These are phyloP conservation scores for Semnornis frantzii DNA, from an alignment of 2,113 vertebrate genomes.

Conservation along the genomic window DNA sequence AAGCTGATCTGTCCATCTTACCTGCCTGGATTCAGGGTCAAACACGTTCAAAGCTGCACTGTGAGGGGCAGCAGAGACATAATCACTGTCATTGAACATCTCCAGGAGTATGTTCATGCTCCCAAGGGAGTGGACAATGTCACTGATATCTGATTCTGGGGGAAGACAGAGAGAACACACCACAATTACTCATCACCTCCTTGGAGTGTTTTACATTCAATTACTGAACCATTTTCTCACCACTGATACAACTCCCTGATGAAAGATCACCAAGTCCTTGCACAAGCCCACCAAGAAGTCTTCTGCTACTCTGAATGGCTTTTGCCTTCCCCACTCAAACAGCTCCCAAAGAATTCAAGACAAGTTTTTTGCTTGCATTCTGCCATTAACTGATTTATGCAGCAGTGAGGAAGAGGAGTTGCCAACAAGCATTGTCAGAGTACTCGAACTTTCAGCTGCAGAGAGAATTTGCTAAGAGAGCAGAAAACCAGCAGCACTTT, in stretches of 20 bases:
- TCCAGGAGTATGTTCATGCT: conserved; percentile 84
- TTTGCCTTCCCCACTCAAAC: not conserved
- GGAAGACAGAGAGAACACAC: conserved; percentile 1
- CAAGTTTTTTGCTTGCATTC: not conserved
- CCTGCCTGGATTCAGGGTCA: conserved; percentile 77
- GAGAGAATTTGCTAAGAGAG: not conserved
- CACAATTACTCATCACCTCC: not conserved
- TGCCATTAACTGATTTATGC: not conserved
- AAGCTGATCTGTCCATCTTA: conserved; percentile 19
- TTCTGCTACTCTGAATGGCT: not conserved
- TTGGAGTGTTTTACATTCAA: not conserved
- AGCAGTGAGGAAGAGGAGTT: not conserved
- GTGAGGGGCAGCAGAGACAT: conserved; percentile 87
- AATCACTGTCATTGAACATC: conserved; percentile 84
- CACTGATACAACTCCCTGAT: fast-evolving
- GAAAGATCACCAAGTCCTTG: not conserved
- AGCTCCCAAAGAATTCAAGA: not conserved
- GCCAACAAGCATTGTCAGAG: not conserved
- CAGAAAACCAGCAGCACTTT: not conserved
- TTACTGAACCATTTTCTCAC: not conserved
- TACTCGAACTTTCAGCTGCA: not conserved
- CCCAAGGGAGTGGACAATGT: conserved; percentile 83
- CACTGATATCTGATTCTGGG: conserved; percentile 82
- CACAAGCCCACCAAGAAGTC: not conserved
- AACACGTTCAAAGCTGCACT: conserved; percentile 89